Percentiles rank a stretch among this genome's conserved stretches.
Conservation (phyloP, 2,888 invertebrate species). For the Rhogogaster chlorosoma region DNA sequence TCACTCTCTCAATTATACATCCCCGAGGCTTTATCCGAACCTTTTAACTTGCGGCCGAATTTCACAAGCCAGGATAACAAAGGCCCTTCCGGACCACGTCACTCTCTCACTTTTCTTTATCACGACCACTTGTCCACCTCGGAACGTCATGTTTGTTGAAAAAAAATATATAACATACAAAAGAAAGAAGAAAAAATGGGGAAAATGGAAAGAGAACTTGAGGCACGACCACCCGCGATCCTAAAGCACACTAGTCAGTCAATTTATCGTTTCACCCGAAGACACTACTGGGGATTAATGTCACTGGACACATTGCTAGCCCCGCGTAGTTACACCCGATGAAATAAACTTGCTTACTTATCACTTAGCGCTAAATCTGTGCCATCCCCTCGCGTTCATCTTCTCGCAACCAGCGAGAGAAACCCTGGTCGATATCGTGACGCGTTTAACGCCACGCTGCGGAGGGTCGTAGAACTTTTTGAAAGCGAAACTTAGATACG, state of each 20-base stretch:
- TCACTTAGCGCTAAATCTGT: slow-evolving; percentile 40
- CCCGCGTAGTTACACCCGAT: not conserved
- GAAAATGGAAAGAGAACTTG: not conserved
- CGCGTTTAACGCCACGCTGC: slow-evolving; percentile 10
- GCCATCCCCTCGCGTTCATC: slow-evolving; percentile 40
- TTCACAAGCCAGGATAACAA: not conserved
- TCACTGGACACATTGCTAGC: not conserved
- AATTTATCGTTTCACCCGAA: slow-evolving; percentile 11
- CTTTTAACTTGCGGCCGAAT: not conserved
- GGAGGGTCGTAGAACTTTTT: not conserved
- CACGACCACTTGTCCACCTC: not conserved
- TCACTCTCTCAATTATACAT: not conserved
- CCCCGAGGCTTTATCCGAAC: not conserved
- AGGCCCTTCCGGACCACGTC: not conserved
- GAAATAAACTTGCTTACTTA: slow-evolving; percentile 38
- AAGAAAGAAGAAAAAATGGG: not conserved
- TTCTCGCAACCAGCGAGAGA: not conserved
- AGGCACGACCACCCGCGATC: not conserved
- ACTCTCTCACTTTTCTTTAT: not conserved
- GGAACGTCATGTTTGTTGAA: not conserved
- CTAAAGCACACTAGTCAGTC: not conserved
- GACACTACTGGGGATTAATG: not conserved
- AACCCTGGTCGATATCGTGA: slow-evolving; percentile 35
- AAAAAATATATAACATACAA: not conserved
- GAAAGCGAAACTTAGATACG: not conserved